Evolutionary conservation across 2,888 invertebrate species (phyloP), one percentile per base, ranked within the genome.

Genomic region (Drosophila mimica): DNA sequence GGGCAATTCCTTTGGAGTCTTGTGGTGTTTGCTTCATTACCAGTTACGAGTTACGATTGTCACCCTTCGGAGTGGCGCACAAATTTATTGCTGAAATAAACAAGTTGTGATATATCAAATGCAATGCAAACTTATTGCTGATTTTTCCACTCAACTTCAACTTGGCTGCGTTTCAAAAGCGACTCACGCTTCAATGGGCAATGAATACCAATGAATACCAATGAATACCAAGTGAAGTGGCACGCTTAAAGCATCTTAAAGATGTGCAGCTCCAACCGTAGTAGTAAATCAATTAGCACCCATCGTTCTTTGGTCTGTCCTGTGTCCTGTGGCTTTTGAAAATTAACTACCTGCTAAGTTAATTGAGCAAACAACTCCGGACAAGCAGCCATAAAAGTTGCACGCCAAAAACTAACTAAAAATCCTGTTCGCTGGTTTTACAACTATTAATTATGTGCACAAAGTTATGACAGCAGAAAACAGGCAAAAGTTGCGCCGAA

Each of bases 301-400:
- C 74, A 70, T 77, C 67, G 54, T 38, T 38, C 58, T 63, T 52
- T 52, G 20, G 58, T 25, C n/a, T 52, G 36, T 31, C 30, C 49
- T 48, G 49, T 70, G 65, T 43, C 66, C 62, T 88, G 83, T 64
- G 82, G 89, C 74, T 90, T 75, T 75, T 57, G 62, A 82, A 87
- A 92, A 92, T 92, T 91, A 92, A 92, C 92, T 92, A 92, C 92
- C 92, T 92, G 92, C 82, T 82, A 90, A 91, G 91, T 92, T 92
- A 92, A 92, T 92, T 92, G 92, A 92, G 88, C 91, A 79, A 90
- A 78, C 85, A 79, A 79, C 57, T 83, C 65, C 66, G 70, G 76
- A 76, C 76, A 81, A 79, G 68, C 70, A 57, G 83, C 66, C 77
- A 80, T 56, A 85, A 88, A 89, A 85, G 85, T 87, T 90, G 73